These are phyloP conservation scores for Paratilapia polleni DNA, from an alignment of 2,113 vertebrate species.

Conservation along the genomic window DNA sequence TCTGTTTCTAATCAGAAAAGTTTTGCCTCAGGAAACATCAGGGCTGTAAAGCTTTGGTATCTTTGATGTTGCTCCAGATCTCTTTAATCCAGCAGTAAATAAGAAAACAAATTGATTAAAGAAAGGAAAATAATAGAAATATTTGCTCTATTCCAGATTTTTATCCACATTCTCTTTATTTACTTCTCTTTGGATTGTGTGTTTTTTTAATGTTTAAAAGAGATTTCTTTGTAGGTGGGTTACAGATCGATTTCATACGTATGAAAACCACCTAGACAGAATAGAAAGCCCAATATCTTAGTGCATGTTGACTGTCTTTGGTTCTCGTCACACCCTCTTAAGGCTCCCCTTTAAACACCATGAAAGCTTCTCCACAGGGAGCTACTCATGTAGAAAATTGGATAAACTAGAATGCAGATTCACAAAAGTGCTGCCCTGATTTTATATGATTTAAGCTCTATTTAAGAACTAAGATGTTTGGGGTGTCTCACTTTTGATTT, in stretches of 20 bases:
- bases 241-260: slow-evolving; percentile 20
- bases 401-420: background rate
- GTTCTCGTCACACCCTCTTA: background rate
- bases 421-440: background rate
- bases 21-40: background rate
- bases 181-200: background rate
- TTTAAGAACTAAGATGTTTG: background rate
- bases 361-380: slow-evolving; percentile 13
- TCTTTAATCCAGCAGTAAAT: background rate
- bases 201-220: background rate
- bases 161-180: background rate
- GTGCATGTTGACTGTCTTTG: background rate
- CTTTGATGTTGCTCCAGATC: background rate
- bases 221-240: background rate
- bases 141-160: background rate
- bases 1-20: background rate
- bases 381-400: slow-evolving; percentile 7
- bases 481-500: background rate
- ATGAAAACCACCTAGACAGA: background rate
- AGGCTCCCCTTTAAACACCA: background rate
- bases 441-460: background rate
- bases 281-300: slow-evolving; percentile 1
- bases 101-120: background rate
- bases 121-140: background rate
- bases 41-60: background rate